Conservation (phyloP, 2,113 vertebrate genomes). For the Grallaria varia region DNA sequence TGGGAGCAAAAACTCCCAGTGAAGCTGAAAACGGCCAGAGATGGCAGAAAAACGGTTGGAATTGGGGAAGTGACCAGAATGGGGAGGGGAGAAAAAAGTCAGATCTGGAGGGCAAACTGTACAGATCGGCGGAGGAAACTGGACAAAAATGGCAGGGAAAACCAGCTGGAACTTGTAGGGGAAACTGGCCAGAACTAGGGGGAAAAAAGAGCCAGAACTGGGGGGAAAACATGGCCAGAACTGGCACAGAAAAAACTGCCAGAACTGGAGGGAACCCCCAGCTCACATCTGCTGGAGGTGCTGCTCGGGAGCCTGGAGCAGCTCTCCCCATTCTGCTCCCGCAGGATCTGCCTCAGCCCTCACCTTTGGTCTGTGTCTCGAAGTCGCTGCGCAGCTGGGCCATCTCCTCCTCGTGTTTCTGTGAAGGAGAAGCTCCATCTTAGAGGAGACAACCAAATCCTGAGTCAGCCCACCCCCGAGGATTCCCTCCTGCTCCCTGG, state of each 20-base stretch:
- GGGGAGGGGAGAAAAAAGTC: neutral
- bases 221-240: neutral
- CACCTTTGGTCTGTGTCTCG: constrained; percentile 84
- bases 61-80: neutral
- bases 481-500: neutral
- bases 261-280: neutral
- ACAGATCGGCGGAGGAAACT: neutral
- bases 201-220: neutral
- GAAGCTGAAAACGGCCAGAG: too few species aligned
- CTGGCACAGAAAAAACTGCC: neutral
- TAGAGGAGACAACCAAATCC: neutral
- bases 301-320: neutral
- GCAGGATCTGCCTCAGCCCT: neutral
- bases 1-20: too few species aligned
- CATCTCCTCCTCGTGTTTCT: constrained; percentile 86
- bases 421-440: neutral
- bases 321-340: neutral
- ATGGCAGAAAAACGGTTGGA: neutral
- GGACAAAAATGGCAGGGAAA: neutral
- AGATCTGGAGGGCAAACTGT: neutral
- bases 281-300: neutral
- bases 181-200: neutral
- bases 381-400: constrained; percentile 71
- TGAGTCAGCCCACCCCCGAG: neutral
- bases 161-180: neutral